Conservation (phyloP, 2,888 invertebrate genomes). For the Schizotus pectinicornis region DNA sequence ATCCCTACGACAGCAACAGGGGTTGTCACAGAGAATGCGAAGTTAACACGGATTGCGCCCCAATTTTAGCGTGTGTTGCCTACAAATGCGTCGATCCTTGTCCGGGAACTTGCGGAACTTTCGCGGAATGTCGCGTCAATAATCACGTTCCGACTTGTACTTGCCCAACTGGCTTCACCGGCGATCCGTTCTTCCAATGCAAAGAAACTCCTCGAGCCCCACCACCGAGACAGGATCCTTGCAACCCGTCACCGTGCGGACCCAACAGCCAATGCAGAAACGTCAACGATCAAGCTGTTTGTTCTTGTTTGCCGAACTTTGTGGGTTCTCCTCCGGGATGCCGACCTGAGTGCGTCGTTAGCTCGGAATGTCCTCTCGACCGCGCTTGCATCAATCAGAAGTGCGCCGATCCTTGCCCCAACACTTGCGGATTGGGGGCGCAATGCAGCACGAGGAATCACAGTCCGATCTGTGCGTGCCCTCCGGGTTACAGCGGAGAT, state of each 20-base stretch:
- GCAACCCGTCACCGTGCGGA: conserved; percentile 85
- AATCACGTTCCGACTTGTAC: conserved; percentile 81
- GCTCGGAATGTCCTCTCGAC: conserved; percentile 81
- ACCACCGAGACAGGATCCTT: conserved; percentile 67
- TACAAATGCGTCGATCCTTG: conserved; percentile 88
- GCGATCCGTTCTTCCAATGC: conserved; percentile 84
- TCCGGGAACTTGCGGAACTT: conserved; percentile 80
- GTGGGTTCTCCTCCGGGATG: conserved; percentile 81
- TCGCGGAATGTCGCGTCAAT: conserved; percentile 79
- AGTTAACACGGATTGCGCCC: conserved; percentile 76
- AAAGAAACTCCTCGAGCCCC: conserved; percentile 61
- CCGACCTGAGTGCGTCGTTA: conserved; percentile 86
- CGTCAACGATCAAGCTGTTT: conserved; percentile 81
- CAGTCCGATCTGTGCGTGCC: conserved; percentile 87
- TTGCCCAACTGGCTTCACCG: conserved; percentile 77
- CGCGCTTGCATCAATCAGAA: conserved; percentile 85
- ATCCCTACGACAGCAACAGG: conserved; percentile 74
- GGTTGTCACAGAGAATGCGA: conserved; percentile 83
- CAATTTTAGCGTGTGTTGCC: conserved; percentile 75
- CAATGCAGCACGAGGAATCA: conserved; percentile 84
- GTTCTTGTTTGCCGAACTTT: conserved; percentile 81
- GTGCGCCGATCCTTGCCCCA: conserved; percentile 87
- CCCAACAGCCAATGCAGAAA: conserved; percentile 85
- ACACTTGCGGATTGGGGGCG: conserved; percentile 85
- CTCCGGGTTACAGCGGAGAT: conserved; percentile 84